Base-by-base conservation (phyloP, 2,888 invertebrate species). In the Eustalomyia histrio region DNA sequence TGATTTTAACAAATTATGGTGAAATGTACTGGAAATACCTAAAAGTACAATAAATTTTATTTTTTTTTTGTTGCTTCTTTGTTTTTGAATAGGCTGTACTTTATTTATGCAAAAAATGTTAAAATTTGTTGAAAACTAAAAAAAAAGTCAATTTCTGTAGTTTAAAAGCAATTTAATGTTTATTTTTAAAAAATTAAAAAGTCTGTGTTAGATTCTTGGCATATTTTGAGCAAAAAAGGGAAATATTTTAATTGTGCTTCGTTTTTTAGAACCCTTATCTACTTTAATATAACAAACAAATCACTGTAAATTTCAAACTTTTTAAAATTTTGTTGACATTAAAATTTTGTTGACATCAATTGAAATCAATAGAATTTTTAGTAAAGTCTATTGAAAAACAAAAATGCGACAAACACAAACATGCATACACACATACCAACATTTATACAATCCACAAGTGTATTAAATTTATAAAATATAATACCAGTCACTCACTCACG, bases 1-100 rank as follows among this genome's bases (percentile, higher is more conserved):
- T 81, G 81, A 81, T 81, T 81, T 81, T 78, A 81, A 78, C 78
- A 78, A 81, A 81, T 81, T 81, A 81, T 71, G 61, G 78, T 78
- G 74, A 81, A 81, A 81, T 81, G 81, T 78, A 81, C 65, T 81
- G 81, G 78, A 81, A 81, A 71, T 67, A 71, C 69, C 76, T 65
- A 81, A 81, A 78, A 72, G 65, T 65, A 47, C 55, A 60, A 78
- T 78, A 78, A 72, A 78, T 78, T 72, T 67, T 53, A 65, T 39
- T n/a, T 17, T 39, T 35, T 29, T 53, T 68, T 67, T 57, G 39
- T 17, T 53, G 10, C 8, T 39, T 60, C 24, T 55, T n/a, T 33
- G 39, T 24, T 2, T 5, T 24, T 3, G 5, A 24, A 2, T 24
- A 5, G 24, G 24, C 24, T 24, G 5, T 3, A n/a, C n/a, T n/a